Evolutionary conservation across 2,113 vertebrate genomes (phyloP), one percentile per base, ranked within the genome.

Genomic region (Taxidea taxus): DNA sequence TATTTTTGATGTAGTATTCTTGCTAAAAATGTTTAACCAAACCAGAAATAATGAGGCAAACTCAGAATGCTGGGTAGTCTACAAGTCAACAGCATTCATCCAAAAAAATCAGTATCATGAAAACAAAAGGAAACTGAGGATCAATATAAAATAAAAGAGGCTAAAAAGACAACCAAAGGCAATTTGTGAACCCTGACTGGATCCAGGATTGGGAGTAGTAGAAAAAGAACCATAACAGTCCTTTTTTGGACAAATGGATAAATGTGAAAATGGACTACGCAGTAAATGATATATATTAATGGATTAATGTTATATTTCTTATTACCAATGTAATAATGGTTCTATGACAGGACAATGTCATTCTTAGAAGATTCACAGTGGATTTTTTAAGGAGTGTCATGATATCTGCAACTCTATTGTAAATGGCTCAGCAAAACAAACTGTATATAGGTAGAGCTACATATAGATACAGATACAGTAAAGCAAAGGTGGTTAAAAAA

Each of bases 401-500:
- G 44, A 62, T 64, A 8, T 86, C 62, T 87, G 20, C 87, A 74
- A 94, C n/a, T 91, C 70, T 84, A 78, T 70, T 93, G 34, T 64
- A 78, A 80, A 62, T 37, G 62, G 15, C 9, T 80, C 29, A 93
- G 54, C 9, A 90, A 78, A 96, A 80, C 78, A 90, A 58, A 80
- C 42, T 85, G 12, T 51, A 75, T 23, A 84, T 5, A 93, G 7
- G 37, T 21, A 91, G 27, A 75, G 27, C n/a, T 54, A 91, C 18
- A 87, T 74, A 86, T 23, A 88, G 9, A 81, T 18, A 12, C 29
- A 77, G 66, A 83, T 51, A 21, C 3, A 74, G 34, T 64, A 82
- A 96, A 86, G 82, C 64, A 91, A 84, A 96, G n/a, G 3, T 66
- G 42, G 29, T 58, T 82, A 82, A 87, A 91, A 75, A 75, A 42